A percentile compares a stretch with the other conserved stretches of the same genome.
phyloP scores from a whole-genome alignment of 2,888 invertebrate genomes.

The Dendrolimus pini region DNA sequence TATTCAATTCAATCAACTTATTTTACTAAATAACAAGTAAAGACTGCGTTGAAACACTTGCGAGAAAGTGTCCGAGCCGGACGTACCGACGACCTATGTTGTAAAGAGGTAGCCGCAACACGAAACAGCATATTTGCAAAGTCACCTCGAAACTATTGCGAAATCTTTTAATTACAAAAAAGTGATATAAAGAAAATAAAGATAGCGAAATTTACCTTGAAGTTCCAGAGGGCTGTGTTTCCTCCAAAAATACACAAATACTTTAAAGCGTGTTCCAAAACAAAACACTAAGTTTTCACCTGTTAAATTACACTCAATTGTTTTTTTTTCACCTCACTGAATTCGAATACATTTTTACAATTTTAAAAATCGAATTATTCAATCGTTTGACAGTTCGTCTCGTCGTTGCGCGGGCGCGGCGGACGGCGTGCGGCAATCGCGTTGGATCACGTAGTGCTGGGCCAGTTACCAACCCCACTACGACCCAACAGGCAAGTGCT shows the following conservation, averaged over 20 bases:
- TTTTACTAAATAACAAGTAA: background rate
- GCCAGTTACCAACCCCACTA: constrained; percentile 47
- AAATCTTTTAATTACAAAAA: constrained; percentile 26
- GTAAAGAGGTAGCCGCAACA: constrained; percentile 54
- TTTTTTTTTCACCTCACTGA: constrained; percentile 55
- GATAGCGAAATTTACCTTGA: constrained; percentile 48
- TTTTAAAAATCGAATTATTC: constrained; percentile 31
- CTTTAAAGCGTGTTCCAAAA: constrained; percentile 36
- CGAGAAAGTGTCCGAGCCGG: constrained; percentile 44
- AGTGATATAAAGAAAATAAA: constrained; percentile 21
- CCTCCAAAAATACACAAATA: constrained; percentile 40
- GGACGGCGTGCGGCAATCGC: constrained; percentile 42
- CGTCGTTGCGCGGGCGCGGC: constrained; percentile 49
- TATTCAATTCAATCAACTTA: no score
- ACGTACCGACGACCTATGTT: constrained; percentile 38
- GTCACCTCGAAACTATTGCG: constrained; percentile 37
- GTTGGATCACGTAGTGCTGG: constrained; percentile 49
- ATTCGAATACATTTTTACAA: constrained; percentile 55
- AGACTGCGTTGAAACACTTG: constrained; percentile 18
- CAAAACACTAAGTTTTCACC: constrained; percentile 28
- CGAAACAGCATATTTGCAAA: constrained; percentile 51
- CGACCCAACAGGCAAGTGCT: constrained; percentile 27
- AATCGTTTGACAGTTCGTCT: constrained; percentile 33
- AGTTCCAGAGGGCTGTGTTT: constrained; percentile 37
- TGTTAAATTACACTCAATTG: constrained; percentile 26